A percentile compares a stretch with the other conserved stretches of the same genome.
Evolutionary conservation across 1,140 invertebrate genomes (phyloP).

Genomic region (Chrysopa pallens): DNA sequence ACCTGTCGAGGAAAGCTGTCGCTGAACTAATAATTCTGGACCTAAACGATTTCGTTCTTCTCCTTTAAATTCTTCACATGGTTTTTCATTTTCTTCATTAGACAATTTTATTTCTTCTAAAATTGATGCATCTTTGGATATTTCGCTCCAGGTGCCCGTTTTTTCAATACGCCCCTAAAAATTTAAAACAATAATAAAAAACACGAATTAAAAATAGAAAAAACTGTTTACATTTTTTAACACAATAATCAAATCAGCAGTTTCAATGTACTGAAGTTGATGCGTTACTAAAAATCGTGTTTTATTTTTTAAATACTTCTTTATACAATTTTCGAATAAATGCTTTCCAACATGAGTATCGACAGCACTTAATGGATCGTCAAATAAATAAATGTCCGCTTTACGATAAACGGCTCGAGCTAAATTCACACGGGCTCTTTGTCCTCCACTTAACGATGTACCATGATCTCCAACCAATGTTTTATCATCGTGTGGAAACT

Average conservation of each 20-base stretch:
- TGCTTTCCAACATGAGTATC: conserved; percentile 54
- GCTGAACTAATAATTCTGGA: too few species aligned
- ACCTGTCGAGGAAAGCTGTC: too few species aligned
- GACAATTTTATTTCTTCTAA: conserved; percentile 17
- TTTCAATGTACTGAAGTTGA: conserved; percentile 60
- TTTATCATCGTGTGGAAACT: conserved; percentile 39
- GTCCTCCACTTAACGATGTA: conserved; percentile 48
- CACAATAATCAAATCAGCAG: conserved; percentile 48
- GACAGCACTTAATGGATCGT: conserved; percentile 69
- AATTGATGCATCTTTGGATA: conserved; percentile 15
- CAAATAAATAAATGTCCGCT: conserved; percentile 64
- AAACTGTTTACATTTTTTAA: conserved; percentile 39
- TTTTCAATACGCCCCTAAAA: conserved; percentile 24
- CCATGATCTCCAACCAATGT: conserved; percentile 68
- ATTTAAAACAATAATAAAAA: conserved; percentile 1
- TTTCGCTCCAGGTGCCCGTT: conserved; percentile 14
- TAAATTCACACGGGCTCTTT: conserved; percentile 43
- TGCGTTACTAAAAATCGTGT: conserved; percentile 64
- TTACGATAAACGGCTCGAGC: conserved; percentile 44
- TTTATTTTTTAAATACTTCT: conserved; percentile 23
- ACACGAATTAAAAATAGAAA: background rate
- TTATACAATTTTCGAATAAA: conserved; percentile 48
- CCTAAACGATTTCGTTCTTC: too few species aligned
- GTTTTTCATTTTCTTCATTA: too few species aligned
- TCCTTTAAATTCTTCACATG: too few species aligned